Conservation (phyloP, 1,140 invertebrate species). For the Drosophila albomicans region DNA sequence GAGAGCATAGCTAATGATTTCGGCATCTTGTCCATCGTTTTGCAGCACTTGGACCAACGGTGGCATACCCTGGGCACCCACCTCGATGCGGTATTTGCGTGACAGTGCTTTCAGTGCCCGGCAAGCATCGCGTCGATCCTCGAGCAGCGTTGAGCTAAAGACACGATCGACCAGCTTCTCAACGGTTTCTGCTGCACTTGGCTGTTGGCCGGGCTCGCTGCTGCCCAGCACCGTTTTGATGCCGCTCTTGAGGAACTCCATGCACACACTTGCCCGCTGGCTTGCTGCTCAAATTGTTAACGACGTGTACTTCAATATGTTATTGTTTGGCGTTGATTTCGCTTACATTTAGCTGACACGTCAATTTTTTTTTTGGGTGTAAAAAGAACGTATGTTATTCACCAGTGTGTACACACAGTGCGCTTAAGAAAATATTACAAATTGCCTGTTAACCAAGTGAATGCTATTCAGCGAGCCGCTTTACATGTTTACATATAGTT, state of each 20-base stretch:
- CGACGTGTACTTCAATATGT: slow-evolving; percentile 49
- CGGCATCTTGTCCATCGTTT: slow-evolving; percentile 93
- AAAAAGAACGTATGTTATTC: slow-evolving; percentile 39
- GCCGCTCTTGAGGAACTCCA: slow-evolving; percentile 95
- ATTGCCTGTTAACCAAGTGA: not conserved
- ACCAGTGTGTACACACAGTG: slow-evolving; percentile 41
- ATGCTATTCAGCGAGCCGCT: not conserved
- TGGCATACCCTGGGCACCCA: slow-evolving; percentile 98
- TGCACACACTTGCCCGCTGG: slow-evolving; percentile 75
- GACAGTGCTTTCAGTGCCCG: slow-evolving; percentile 97
- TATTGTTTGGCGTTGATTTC: slow-evolving; percentile 3
- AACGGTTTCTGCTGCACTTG: slow-evolving; percentile 94
- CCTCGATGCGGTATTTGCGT: slow-evolving; percentile 96
- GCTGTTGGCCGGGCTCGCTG: slow-evolving; percentile 89
- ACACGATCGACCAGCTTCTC: slow-evolving; percentile 96
- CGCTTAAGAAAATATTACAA: not conserved
- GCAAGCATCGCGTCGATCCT: slow-evolving; percentile 98
- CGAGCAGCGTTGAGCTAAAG: slow-evolving; percentile 95
- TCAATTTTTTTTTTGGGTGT: slow-evolving; percentile 47
- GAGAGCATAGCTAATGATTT: slow-evolving; percentile 96
- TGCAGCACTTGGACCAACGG: slow-evolving; percentile 91
- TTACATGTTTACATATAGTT: not conserved
- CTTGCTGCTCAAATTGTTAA: slow-evolving; percentile 7
- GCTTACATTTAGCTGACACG: slow-evolving; percentile 53
- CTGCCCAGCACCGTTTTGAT: slow-evolving; percentile 95